Percentiles rank a stretch among this genome's conserved stretches.
Conservation (phyloP, 2,113 vertebrate species). For the Mola mola region DNA sequence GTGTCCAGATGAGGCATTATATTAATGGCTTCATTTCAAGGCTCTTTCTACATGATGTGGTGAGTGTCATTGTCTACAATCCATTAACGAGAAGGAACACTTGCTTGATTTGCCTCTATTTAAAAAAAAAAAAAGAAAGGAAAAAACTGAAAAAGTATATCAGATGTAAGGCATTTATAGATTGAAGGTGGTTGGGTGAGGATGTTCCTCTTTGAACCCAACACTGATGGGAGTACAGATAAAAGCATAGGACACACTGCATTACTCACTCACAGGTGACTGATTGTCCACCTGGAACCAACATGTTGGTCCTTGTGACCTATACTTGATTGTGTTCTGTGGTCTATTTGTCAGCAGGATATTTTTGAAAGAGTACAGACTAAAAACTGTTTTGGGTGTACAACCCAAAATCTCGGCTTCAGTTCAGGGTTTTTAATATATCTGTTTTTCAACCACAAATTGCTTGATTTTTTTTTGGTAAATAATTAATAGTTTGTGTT, state of each 20-base stretch:
- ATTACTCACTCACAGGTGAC: conserved; percentile 12
- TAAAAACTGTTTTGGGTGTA: too few species aligned
- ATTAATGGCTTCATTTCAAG: conserved; percentile 59
- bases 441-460: too few species aligned
- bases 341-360: conserved; percentile 2
- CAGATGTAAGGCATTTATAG: conserved; percentile 58
- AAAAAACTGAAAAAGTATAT: too few species aligned
- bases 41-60: conserved; percentile 50
- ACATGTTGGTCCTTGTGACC: conserved; percentile 5
- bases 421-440: too few species aligned
- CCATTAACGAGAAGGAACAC: conserved; percentile 51
- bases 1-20: conserved; percentile 6
- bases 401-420: too few species aligned
- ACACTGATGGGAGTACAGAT: conserved; percentile 17
- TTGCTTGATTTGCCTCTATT: conserved; percentile 41
- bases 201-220: conserved; percentile 34
- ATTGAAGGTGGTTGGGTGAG: conserved; percentile 28
- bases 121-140: conserved; percentile 55
- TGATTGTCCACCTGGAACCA: conserved; percentile 21
- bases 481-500: background rate
- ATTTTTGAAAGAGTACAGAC: too few species aligned
- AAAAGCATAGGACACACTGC: conserved; percentile 8
- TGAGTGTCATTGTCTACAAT: conserved; percentile 51
- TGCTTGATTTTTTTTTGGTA: too few species aligned
- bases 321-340: background rate